Percentiles rank a stretch among this genome's conserved stretches.
Evolutionary conservation across 2,797 vertebrate genomes (phyloP).

Genomic region (Manis javanica): DNA sequence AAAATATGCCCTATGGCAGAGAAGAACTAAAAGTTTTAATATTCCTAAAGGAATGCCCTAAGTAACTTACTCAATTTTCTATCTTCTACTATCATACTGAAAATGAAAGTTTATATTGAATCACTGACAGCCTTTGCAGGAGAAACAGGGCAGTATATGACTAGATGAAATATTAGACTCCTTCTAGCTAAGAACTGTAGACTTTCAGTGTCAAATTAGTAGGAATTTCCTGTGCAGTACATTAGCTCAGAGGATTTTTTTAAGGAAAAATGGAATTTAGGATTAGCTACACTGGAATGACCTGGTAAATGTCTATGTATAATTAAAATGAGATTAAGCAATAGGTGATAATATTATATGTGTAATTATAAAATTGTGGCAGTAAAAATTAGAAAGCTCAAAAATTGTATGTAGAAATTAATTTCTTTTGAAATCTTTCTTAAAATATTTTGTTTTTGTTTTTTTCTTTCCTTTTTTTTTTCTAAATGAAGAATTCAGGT

Average conservation of each 20-base stretch:
- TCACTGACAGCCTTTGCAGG: neutral
- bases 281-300: neutral
- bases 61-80: neutral
- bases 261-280: neutral
- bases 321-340: constrained; percentile 38
- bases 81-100: neutral
- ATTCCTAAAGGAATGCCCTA: neutral
- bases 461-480: no score
- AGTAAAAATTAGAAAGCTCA: neutral
- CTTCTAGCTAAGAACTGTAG: neutral
- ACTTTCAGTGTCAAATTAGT: neutral
- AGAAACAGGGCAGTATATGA: neutral
- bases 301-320: neutral
- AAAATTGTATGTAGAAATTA: neutral
- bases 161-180: neutral
- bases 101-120: constrained; percentile 19
- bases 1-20: neutral
- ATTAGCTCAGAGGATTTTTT: neutral
- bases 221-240: neutral
- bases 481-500: neutral
- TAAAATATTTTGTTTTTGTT: neutral
- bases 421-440: neutral
- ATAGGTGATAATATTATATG: neutral
- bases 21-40: neutral
- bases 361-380: neutral